phyloP scores from a whole-genome alignment of 2,797 vertebrate species.

The Agapornis canus region DNA sequence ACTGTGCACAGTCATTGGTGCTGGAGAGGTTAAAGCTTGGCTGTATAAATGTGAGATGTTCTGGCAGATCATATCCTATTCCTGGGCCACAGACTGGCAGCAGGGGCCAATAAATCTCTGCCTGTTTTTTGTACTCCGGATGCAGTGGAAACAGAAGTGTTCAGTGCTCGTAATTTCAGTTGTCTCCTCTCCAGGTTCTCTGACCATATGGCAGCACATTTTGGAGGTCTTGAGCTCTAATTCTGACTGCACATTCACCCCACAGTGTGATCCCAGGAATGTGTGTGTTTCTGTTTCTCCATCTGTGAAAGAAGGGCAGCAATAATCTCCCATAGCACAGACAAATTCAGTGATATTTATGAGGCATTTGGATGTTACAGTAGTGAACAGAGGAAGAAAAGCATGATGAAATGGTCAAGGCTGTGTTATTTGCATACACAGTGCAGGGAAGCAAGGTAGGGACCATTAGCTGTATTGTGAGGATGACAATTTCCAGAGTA shows the following conservation, averaged over 20 bases:
- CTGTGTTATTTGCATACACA: not conserved
- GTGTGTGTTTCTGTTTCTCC: not conserved
- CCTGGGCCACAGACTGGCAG: not conserved
- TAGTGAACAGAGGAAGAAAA: not conserved
- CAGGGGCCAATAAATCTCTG: not conserved
- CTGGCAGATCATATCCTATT: not conserved
- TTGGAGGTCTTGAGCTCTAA: slow-evolving; percentile 1
- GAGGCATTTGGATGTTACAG: not conserved
- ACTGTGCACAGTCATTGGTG: not conserved
- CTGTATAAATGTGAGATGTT: not conserved
- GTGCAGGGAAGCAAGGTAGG: not conserved
- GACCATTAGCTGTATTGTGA: not conserved
- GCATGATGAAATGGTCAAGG: not conserved
- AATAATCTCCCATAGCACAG: not conserved
- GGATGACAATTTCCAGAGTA: not conserved
- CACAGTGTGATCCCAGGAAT: not conserved
- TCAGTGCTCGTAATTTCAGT: not conserved
- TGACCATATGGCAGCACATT: not conserved
- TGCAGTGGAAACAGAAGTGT: not conserved
- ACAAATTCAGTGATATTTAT: not conserved
- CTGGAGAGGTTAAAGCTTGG: not conserved
- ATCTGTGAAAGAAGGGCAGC: not conserved
- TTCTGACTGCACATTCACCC: not conserved
- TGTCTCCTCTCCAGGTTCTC: not conserved
- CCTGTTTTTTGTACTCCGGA: not conserved